Evolutionary conservation across 2,888 invertebrate genomes (phyloP), one percentile per base, ranked within the genome.

Genomic region (Acronicta alni): DNA sequence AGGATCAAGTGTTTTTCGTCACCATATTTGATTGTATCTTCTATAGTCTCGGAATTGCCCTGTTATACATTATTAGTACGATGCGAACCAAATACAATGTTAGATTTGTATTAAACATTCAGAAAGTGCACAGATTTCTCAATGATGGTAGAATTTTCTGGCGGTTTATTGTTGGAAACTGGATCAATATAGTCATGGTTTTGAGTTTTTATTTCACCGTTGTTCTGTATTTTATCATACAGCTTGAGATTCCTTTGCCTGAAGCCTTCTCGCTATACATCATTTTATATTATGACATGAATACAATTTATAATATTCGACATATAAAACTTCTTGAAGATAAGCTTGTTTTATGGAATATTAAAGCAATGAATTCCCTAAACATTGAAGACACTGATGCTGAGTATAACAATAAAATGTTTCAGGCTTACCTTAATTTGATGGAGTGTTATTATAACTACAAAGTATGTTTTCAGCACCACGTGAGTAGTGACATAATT

Each of bases 401-500:
- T n/a, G 4, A 16, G 0, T 0, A n/a, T 54, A 1, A 39, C 9
- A 23, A 23, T 7, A 49, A 0, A 20, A 17, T 63, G 41, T 71
- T 63, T 32, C 15, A 55, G 20, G 18, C 44, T 2, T 69, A 45
- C 17, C 14, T 18, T 18, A 18, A 69, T n/a, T 65, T 69, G 26
- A 32, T 65, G 8, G 5, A 54, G 14, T 65, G 65, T 41, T 66
- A 48, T 35, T 7, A 57, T 15, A 18, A 20, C 9, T 51, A 54
- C 23, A 58, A 62, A 53, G 7, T 3, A 2, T 26, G 44, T 32
- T 64, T 37, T 23, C 56, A 51, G 17, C 18, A 41, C 12, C 39
- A 15, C 1, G 71, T 71, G 51, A 72, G 68, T 66, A 43, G 3
- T 23, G 8, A 23, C n/a, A n/a, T n/a, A n/a, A n/a, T n/a, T n/a